phyloP scores from a whole-genome alignment of 2,888 invertebrate genomes.

The Antheraea yamamai region DNA sequence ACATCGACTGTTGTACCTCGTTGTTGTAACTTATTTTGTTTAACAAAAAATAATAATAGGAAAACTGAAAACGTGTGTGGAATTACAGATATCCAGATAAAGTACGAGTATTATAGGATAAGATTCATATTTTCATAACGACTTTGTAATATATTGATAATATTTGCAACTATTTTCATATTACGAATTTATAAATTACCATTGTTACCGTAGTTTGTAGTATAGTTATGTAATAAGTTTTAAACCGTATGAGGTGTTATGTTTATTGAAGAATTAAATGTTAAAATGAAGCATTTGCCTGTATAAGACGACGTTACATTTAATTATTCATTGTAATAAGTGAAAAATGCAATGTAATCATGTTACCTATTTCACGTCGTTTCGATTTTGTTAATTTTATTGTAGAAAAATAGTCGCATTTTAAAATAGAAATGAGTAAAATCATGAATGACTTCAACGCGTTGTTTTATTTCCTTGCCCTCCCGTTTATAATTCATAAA shows the following conservation, averaged over 20 bases:
- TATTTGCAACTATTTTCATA: slow-evolving; percentile 67
- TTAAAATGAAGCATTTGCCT: background rate
- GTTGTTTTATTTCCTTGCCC: slow-evolving; percentile 39
- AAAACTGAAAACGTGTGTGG: slow-evolving; percentile 36
- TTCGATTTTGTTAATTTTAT: slow-evolving; percentile 36
- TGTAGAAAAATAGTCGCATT: slow-evolving; percentile 40
- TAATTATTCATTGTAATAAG: background rate
- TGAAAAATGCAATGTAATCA: background rate
- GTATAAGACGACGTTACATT: background rate
- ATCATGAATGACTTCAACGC: slow-evolving; percentile 42
- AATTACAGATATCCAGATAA: slow-evolving; percentile 24
- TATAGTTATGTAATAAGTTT: slow-evolving; percentile 48
- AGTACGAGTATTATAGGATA: slow-evolving; percentile 58
- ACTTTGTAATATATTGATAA: slow-evolving; percentile 61
- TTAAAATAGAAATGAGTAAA: slow-evolving; percentile 44
- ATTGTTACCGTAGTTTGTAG: slow-evolving; percentile 76
- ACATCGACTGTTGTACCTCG: slow-evolving; percentile 10
- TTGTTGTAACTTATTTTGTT: slow-evolving; percentile 7
- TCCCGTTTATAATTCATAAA: too few species aligned
- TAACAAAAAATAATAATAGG: background rate
- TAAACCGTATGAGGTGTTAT: slow-evolving; percentile 54
- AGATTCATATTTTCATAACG: slow-evolving; percentile 54
- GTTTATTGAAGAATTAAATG: slow-evolving; percentile 34
- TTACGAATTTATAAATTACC: slow-evolving; percentile 75
- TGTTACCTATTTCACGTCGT: slow-evolving; percentile 20